Evolutionary conservation across 1,140 invertebrate species (phyloP), one percentile per base, ranked within the genome.

Genomic region (Nephila pilipes): DNA sequence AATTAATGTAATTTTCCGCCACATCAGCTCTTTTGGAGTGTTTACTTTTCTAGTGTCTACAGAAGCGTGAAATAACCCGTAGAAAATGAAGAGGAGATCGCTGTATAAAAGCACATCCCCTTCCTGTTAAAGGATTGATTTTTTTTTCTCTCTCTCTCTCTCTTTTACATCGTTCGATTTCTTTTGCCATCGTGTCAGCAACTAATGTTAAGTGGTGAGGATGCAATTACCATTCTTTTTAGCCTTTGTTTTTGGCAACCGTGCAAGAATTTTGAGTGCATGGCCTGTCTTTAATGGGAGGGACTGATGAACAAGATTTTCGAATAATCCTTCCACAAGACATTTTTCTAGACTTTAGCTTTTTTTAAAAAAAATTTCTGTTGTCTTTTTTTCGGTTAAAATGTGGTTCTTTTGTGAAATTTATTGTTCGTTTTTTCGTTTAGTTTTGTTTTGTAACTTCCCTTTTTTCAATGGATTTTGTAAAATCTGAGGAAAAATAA

Each of bases 1-100:
- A 90, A 90, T 90, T 90, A 90, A 90, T 90, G 87, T 80, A 90
- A 90, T 90, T 90, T 90, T 90, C 87, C 87, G 69, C 87, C 75
- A 90, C 87, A 90, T 90, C 87, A 90, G 87, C 54, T 22, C 87
- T 90, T 90, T 79, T 80, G 87, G 38, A 90, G 87, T 90, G 87
- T 80, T 90, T 90, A 90, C 87, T 90, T 80, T 90, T 79, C 46
- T 60, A 22, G n/a, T 75, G 54, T n/a, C 55, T 55, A 54, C 65
- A 16, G 87, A 57, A 80, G 16, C 87, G 87, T 79, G 87, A 90
- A 90, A 90, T 90, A 90, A 55, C 55, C 36, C 46, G 55, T 22
- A 69, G 65, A 80, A 90, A 80, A 90, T 90, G 87, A 80, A 90
- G 87, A 90, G 87, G 79, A 90, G 87, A 90, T 79, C 87, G 87